These are phyloP conservation scores for Phacellophora camtschatica DNA, from an alignment of 30 jellyfish, hydroid and myxozoan species.

Conservation along the genomic window DNA sequence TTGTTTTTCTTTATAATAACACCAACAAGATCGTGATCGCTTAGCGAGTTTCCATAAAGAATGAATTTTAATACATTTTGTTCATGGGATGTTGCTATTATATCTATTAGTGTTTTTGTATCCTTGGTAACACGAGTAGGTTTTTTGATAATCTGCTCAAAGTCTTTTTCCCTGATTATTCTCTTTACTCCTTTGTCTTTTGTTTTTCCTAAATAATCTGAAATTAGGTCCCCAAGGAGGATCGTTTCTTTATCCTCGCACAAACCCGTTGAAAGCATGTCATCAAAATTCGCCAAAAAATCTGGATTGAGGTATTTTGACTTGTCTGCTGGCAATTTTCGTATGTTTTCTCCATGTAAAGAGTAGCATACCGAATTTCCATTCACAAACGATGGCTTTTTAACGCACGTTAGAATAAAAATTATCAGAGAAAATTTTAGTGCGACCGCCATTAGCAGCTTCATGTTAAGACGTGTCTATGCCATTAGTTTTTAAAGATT, in stretches of 20 bases:
- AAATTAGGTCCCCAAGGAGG: conserved; percentile 43
- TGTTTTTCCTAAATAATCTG: conserved; percentile 13
- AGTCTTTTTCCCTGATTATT: conserved; percentile 8
- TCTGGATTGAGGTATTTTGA: background rate
- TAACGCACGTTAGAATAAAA: too few species aligned
- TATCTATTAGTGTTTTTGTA: background rate
- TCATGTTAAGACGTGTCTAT: too few species aligned
- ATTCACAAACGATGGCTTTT: too few species aligned
- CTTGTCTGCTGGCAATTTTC: conserved; percentile 46
- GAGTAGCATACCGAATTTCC: too few species aligned
- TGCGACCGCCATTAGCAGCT: too few species aligned
- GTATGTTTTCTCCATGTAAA: too few species aligned
- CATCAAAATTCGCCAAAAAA: conserved; percentile 10
- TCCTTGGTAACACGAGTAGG: background rate
- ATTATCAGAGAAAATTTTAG: too few species aligned
- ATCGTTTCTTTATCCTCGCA: background rate
- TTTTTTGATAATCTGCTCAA: conserved; percentile 9
- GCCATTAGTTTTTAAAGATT: too few species aligned
- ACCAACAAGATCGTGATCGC: conserved; percentile 46
- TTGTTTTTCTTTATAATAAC: conserved; percentile 14
- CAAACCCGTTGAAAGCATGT: background rate
- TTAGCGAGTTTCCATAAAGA: conserved; percentile 32
- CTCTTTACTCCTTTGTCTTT: conserved; percentile 26
- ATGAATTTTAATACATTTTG: background rate
- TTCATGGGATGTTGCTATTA: background rate